A percentile compares a stretch with the other conserved stretches of the same genome.
Conservation (phyloP, 2,113 vertebrate genomes). For the Malurus melanocephalus region DNA sequence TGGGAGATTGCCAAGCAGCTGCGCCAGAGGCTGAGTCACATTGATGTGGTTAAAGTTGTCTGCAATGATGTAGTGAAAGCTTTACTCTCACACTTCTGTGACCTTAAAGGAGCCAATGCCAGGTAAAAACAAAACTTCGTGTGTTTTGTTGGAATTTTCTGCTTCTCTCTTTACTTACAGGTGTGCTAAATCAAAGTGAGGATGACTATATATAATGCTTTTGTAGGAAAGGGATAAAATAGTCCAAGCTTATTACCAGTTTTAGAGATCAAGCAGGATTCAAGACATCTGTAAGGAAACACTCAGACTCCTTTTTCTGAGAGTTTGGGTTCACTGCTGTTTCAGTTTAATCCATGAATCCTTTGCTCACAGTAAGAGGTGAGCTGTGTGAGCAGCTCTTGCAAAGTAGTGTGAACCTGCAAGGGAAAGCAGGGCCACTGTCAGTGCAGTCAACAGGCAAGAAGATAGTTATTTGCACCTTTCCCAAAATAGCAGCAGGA, state of each 20-base stretch:
- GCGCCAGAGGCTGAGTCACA: slow-evolving; percentile 81
- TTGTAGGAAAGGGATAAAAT: neutral
- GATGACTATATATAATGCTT: neutral
- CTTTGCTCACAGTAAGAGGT: neutral
- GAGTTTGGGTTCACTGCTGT: neutral
- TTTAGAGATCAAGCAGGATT: neutral
- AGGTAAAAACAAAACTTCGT: slow-evolving; percentile 79
- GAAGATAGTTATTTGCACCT: neutral
- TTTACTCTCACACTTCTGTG: slow-evolving; percentile 91
- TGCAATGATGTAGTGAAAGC: slow-evolving; percentile 89
- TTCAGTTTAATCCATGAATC: neutral
- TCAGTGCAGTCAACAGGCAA: neutral
- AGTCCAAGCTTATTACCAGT: neutral
- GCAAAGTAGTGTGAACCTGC: neutral
- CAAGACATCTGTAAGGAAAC: neutral
- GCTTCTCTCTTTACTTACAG: neutral
- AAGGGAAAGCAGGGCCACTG: neutral
- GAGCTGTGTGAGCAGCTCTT: neutral
- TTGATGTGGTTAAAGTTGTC: slow-evolving; percentile 91
- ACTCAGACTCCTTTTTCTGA: neutral
- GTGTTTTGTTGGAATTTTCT: neutral
- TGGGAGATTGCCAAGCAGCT: slow-evolving; percentile 91
- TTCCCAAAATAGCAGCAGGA: neutral
- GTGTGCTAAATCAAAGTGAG: neutral
- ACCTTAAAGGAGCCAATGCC: slow-evolving; percentile 90